Base-by-base conservation (phyloP, 2,888 invertebrate genomes). In the Xanthorhoe spadicearia region DNA sequence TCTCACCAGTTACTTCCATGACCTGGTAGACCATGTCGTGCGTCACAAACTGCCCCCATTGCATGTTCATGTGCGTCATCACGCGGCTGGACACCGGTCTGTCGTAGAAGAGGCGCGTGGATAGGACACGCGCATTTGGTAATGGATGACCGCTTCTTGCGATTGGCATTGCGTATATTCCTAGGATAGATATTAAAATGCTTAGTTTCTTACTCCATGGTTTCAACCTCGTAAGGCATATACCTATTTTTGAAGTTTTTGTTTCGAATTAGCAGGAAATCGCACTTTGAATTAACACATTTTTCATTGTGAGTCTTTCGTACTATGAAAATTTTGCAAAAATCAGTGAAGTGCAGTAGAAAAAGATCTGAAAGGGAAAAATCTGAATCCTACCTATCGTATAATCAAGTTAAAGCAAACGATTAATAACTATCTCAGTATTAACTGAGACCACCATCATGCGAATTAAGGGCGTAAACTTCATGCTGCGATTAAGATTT, bases 31-130 rank as follows among this genome's bases (percentile, higher is more conserved):
- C 88, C 71, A 96, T 82, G 74, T 97, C 97, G 73, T 96, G 96
- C 0, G 95, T 94, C 17, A 97, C 79, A 77, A 96, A 95, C 80
- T 96, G 96, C 0, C 95, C 95, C 95, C 95, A 97, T 79, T 96
- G 95, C 94, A 95, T 95, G 64, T 95, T 89, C 75, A 96, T 87
- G 57, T 95, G 90, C 1, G 94, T 94, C 64, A 94, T 88, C 0
- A 91, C 89, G 0, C 83, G 76, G 75, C 95, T 95, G 19, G 90
- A 84, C 35, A 90, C 85, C 0, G 87, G 86, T 48, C 84, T 86
- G 69, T 94, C 94, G 0, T 87, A 78, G 79, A 96, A 95, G 18
- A 96, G 79, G 0, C 92, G 87, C 0, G 94, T 90, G 13, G 96
- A 96, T 15, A 97, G 93, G 4, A 92, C 73, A 28, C 97, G 92